Evolutionary conservation across 2,113 vertebrate species (phyloP).

Genomic region (Neoarius graeffei): DNA sequence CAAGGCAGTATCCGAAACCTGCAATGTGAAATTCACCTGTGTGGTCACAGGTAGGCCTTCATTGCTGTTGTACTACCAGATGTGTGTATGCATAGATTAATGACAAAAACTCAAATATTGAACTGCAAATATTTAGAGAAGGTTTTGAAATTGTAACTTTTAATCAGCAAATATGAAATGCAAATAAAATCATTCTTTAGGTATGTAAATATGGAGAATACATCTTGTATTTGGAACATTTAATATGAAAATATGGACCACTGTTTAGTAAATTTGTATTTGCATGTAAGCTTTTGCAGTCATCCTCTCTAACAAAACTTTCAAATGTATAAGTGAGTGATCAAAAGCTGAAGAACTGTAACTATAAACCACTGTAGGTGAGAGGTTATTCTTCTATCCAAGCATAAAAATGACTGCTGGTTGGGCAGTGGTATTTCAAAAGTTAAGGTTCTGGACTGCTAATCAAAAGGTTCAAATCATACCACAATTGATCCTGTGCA

Average conservation of each 20-base stretch:
- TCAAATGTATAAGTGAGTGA: neutral
- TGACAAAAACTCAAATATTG: neutral
- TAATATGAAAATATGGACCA: neutral
- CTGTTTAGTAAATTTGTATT: neutral
- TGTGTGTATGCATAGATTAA: neutral
- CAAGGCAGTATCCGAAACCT: conserved; percentile 88
- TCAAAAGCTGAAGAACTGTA: neutral
- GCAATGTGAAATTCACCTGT: conserved; percentile 92
- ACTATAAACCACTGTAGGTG: neutral
- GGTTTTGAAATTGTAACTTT: neutral
- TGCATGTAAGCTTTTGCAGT: neutral
- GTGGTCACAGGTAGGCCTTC: conserved; percentile 85
- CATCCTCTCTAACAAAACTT: neutral
- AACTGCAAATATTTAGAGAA: neutral
- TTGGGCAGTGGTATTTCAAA: neutral
- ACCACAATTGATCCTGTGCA: neutral
- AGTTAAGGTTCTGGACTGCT: neutral
- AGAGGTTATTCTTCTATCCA: neutral
- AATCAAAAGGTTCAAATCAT: neutral
- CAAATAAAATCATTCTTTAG: neutral
- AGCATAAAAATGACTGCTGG: neutral
- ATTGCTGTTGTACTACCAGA: neutral
- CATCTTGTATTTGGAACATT: neutral
- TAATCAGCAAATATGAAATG: neutral
- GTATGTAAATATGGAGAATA: neutral